A percentile compares a stretch with the other conserved stretches of the same genome.
phyloP scores from a whole-genome alignment of 2,113 vertebrate genomes.

The Cavia porcellus region DNA sequence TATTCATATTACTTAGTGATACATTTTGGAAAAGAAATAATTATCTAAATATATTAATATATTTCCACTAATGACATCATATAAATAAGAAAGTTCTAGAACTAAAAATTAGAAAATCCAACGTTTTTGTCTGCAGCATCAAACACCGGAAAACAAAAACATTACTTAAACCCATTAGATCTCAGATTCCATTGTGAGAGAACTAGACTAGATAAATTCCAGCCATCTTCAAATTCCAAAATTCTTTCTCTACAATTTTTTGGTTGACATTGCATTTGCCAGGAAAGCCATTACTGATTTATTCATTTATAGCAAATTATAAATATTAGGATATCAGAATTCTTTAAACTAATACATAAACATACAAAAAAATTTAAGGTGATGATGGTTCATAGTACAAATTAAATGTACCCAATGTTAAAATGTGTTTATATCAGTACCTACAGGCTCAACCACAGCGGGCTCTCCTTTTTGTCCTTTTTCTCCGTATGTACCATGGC shows the following conservation, averaged over 20 bases:
- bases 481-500: constrained; percentile 91
- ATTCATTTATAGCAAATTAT: background rate
- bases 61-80: background rate
- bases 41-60: background rate
- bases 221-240: background rate
- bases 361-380: background rate
- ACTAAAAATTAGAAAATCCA: background rate
- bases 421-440: constrained; percentile 77
- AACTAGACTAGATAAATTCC: background rate
- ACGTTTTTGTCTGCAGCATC: background rate
- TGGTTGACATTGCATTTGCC: background rate
- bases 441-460: constrained; percentile 98
- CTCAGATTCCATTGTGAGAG: background rate
- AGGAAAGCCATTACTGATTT: background rate
- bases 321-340: background rate
- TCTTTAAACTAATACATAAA: background rate
- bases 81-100: background rate
- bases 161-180: background rate
- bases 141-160: background rate
- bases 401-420: background rate
- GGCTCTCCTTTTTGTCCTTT: constrained; percentile 98
- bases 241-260: background rate
- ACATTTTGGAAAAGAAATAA: background rate
- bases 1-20: background rate
- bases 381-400: background rate